Conservation (phyloP, 2,797 vertebrate genomes). For the Acipenser ruthenus region DNA sequence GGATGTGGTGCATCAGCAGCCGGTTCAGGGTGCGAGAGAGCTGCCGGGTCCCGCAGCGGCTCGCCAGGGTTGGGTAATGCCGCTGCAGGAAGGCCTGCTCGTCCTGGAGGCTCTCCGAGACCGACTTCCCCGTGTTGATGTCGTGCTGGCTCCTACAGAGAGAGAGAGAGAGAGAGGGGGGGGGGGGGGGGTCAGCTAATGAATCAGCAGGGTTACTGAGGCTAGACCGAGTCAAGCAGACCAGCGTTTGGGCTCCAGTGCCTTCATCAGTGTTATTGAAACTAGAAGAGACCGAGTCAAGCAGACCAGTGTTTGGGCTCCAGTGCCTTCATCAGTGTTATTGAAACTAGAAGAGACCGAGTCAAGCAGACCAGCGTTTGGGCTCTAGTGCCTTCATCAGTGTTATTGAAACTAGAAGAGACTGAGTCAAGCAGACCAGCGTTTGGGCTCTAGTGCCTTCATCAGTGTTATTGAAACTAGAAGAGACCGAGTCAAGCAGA, state of each 20-base stretch:
- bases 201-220: neutral
- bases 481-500: neutral
- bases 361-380: no score
- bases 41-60: slow-evolving; percentile 57
- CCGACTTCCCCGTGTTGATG: slow-evolving; percentile 60
- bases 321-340: no score
- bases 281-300: no score
- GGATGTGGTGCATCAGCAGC: slow-evolving; percentile 74
- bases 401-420: no score
- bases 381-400: no score
- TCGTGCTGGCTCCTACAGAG: slow-evolving; percentile 58
- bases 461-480: neutral
- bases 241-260: no score
- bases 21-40: slow-evolving; percentile 68
- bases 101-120: slow-evolving; percentile 52
- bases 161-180: neutral
- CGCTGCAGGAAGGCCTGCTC: slow-evolving; percentile 70
- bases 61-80: slow-evolving; percentile 65
- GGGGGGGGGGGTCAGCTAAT: no score
- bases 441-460: no score
- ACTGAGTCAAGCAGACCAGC: no score
- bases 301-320: no score
- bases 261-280: no score
- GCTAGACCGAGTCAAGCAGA: neutral
- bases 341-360: no score